Base-by-base conservation (phyloP, 64 coral and sea anemone species). In the Orbicella faveolata region DNA sequence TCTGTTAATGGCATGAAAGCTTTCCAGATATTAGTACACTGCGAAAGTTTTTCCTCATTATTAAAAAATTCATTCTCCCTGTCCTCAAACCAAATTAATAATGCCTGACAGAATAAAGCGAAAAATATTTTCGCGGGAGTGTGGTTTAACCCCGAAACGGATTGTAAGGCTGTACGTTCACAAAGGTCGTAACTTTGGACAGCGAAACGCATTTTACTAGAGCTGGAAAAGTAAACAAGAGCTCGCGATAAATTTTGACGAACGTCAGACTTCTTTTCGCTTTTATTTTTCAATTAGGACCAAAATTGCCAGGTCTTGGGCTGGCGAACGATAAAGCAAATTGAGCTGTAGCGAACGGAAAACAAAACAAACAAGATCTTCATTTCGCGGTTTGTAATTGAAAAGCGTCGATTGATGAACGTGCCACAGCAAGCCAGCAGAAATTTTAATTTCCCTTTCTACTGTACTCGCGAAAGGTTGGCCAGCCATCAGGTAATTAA, bases 371-470 rank as follows among this genome's bases (percentile, higher is more conserved):
- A 84, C 81, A 84, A 70, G 64, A 14, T 84, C 36, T 69, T 84
- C 81, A 70, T 84, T 84, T 70, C 20, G 63, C 64, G 81, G 39
- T 84, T 52, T 72, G 34, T 84, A 65, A 84, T 72, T 84, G 81
- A 84, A 41, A 84, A 84, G 36, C 64, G 81, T 19, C 36, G 81
- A 84, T 84, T 70, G 81, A 84, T 84, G 64, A n/a, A 52, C 10
- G 35, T 70, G 65, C 81, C 81, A 70, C 63, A 84, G 81, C 81
- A 39, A 84, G 64, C 6, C 9, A 84, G 81, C 81, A 17, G 70
- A 64, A 84, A 70, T 70, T 84, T 84, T 84, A 84, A 84, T 84
- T 84, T 84, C 81, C 81, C 81, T 84, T 77, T 84, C 64, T 48
- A 52, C 81, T 70, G 6, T 70, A 69, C 81, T 51, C 35, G 81